Base-by-base conservation (phyloP, 2,797 vertebrate genomes). In the Fistularia tabacaria region DNA sequence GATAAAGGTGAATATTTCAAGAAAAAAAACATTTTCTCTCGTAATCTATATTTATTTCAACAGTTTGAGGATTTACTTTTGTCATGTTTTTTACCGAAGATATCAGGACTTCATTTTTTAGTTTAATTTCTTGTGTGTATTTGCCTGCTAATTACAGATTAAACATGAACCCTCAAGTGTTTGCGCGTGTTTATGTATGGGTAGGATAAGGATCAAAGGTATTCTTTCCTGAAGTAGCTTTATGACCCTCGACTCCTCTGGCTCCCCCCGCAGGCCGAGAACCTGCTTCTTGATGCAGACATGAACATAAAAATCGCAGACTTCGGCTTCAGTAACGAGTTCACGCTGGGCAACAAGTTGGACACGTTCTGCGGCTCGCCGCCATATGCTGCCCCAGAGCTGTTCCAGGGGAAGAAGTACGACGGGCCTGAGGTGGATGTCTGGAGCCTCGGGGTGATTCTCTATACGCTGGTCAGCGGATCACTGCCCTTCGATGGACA, bases 301-400 rank as follows among this genome's bases (percentile, higher is more conserved):
- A 99, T 98, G 97, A 98, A 99, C 89, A 99, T 99, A 81, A 99
- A 99, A 90, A 98, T 99, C 67, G 97, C 96, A 11, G 96, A 99
- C 73, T 99, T 98, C 58, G 97, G 97, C 81, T 99, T 99, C 86
- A 98, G 97, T 77, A 99, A 98, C 49, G 96, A 98, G 90, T 99
- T 99, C 89, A 97, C 94, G 46, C 69, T 97, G 13, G 95, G 95
- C 77, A 96, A 92, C 91, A 99, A 99, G 91, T 90, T 98, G 89
- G 97, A 99, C 74, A 98, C 96, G 1, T 99, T 99, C 85, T 99
- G 97, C 57, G 97, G 97, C 56, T 98, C 95, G 14, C 97, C 97
- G 6, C 97, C 97, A 0, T 99, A 99, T 15, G 96, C 96, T 9
- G 96, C 96, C 51, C 96, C 97, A 0, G 96, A 99, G 74, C 95